Conservation (phyloP, 2,888 invertebrate species). For the Abrostola triplasia region DNA sequence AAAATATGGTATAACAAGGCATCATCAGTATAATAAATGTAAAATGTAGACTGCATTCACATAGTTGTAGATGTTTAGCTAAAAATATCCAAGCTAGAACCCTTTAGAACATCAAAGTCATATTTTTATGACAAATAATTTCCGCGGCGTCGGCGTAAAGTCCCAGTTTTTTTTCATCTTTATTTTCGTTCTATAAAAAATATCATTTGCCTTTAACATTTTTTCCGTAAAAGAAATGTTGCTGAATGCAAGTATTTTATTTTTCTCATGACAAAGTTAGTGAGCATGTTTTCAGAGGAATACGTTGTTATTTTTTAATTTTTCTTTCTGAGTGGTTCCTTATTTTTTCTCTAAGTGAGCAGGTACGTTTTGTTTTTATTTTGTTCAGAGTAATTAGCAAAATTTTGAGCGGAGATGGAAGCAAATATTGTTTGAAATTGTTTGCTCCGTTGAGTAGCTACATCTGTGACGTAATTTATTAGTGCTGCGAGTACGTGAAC, state of each 20-base stretch:
- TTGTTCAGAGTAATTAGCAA: conserved; percentile 3
- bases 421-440: not conserved
- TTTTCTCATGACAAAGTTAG: conserved; percentile 23
- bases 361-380: not conserved
- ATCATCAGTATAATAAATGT: too few species aligned
- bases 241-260: conserved; percentile 38
- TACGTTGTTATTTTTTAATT: conserved; percentile 12
- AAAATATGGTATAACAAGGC: not conserved
- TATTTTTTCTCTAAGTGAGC: conserved; percentile 31
- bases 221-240: conserved; percentile 39
- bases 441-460: not conserved
- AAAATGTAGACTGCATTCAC: not conserved
- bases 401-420: not conserved
- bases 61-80: not conserved
- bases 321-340: conserved; percentile 11
- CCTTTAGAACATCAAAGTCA: conserved; percentile 49
- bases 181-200: conserved; percentile 51
- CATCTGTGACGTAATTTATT: not conserved
- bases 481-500: conserved; percentile 3
- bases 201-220: conserved; percentile 42
- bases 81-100: conserved; percentile 12
- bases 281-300: conserved; percentile 13
- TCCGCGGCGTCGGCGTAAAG: conserved; percentile 43
- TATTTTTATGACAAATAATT: conserved; percentile 56
- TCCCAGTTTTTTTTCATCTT: conserved; percentile 43